These are phyloP conservation scores for Latrodectus elegans DNA, from an alignment of 2,888 invertebrate genomes.

Conservation along the genomic window DNA sequence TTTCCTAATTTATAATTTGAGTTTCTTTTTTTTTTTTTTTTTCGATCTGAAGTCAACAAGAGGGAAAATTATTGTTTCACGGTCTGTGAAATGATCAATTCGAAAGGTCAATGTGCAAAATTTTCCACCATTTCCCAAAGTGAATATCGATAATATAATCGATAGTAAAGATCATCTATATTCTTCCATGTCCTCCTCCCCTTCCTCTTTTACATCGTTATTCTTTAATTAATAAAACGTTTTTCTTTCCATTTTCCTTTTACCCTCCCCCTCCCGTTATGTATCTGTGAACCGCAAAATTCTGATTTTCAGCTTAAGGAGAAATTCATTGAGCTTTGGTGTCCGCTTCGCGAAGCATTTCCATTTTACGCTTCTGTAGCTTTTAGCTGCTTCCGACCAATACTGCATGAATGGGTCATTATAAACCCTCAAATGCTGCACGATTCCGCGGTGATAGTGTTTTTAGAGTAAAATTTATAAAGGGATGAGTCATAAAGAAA, in stretches of 20 bases:
- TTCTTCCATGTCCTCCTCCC: conserved; percentile 15
- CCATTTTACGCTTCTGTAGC: conserved; percentile 58
- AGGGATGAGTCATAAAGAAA: neutral
- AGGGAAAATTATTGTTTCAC: conserved; percentile 29
- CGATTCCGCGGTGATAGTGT: conserved; percentile 12
- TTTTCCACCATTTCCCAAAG: conserved; percentile 48
- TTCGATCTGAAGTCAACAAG: neutral
- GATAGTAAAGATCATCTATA: conserved; percentile 44
- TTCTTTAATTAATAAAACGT: conserved; percentile 66
- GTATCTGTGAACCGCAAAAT: conserved; percentile 39
- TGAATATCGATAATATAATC: conserved; percentile 68
- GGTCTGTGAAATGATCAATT: conserved; percentile 33
- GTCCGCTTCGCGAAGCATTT: conserved; percentile 53
- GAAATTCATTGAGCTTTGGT: conserved; percentile 7
- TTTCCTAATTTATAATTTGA: conserved; percentile 1
- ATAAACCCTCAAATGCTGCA: conserved; percentile 60
- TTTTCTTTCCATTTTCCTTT: conserved; percentile 30
- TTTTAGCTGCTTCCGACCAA: conserved; percentile 31
- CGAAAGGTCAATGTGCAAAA: conserved; percentile 28
- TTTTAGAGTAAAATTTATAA: conserved; percentile 19
- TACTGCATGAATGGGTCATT: conserved; percentile 58
- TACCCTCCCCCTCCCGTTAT: conserved; percentile 1
- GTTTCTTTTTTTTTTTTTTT: neutral
- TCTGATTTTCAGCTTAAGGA: conserved; percentile 49
- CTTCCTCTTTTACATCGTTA: too few relatives aligned